Evolutionary conservation across 2,797 vertebrate species (phyloP).

Genomic region (Acipenser transmontanus): DNA sequence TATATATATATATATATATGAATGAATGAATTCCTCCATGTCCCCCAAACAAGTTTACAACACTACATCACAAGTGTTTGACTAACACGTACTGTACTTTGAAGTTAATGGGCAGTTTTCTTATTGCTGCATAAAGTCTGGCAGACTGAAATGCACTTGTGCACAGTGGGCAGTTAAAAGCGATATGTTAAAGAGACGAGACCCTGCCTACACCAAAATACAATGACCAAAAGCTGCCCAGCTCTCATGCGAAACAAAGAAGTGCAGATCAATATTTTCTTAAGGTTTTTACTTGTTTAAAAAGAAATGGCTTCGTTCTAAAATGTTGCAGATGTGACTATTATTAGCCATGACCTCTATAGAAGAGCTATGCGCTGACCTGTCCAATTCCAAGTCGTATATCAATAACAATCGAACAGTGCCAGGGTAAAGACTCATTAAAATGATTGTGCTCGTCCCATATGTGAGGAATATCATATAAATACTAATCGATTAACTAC

Average conservation of each 20-base stretch:
- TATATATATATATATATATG: too few species aligned
- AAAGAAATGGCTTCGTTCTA: constrained; percentile 26
- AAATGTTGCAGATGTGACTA: constrained; percentile 36
- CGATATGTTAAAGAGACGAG: too few species aligned
- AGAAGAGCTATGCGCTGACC: constrained; percentile 24
- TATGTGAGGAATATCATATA: constrained; percentile 3
- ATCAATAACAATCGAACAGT: constrained; percentile 25
- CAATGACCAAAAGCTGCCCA: too few species aligned
- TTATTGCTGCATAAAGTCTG: too few species aligned
- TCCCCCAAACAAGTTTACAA: too few species aligned
- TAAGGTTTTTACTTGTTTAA: constrained; percentile 21
- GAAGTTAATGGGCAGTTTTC: too few species aligned
- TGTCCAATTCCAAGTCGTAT: constrained; percentile 26
- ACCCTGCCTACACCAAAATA: too few species aligned
- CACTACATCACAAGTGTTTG: too few species aligned
- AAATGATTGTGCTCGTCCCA: constrained; percentile 3
- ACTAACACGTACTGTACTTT: too few species aligned
- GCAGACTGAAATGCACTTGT: too few species aligned
- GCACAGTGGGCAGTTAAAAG: too few species aligned
- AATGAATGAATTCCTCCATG: too few species aligned
- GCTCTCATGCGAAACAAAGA: constrained; percentile 1
- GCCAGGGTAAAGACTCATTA: constrained; percentile 10
- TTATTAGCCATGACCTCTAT: constrained; percentile 43
- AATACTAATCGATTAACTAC: constrained; percentile 11
- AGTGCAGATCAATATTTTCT: constrained; percentile 14